Evolutionary conservation across 2,113 vertebrate genomes (phyloP).

Genomic region (Rhegmatorhina hoffmannsi): DNA sequence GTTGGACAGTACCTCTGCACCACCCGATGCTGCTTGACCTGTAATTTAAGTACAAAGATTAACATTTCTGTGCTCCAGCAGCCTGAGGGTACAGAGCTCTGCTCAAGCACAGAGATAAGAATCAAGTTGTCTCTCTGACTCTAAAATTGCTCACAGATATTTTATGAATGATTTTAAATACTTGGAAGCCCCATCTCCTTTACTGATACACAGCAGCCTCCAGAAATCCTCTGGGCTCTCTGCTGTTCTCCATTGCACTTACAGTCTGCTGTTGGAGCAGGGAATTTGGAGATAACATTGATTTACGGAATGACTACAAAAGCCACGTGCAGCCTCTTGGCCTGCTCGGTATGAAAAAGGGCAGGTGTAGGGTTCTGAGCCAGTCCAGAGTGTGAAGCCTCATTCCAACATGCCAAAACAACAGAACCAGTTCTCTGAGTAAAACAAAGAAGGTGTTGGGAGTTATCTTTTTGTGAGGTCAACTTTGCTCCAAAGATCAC

Average conservation of each 20-base stretch:
- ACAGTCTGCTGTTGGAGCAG: neutral
- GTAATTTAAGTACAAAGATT: neutral
- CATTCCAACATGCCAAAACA: neutral
- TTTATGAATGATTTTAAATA: conserved; percentile 53
- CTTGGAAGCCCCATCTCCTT: conserved; percentile 2
- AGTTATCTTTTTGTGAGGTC: neutral
- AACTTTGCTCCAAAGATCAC: neutral
- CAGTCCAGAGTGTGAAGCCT: neutral
- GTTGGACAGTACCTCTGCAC: neutral
- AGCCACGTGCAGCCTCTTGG: neutral
- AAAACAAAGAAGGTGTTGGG: neutral
- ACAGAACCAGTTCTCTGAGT: neutral
- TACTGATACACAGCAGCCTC: neutral
- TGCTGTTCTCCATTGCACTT: neutral
- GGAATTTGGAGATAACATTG: neutral
- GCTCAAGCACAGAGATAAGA: neutral
- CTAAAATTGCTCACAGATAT: conserved; percentile 23
- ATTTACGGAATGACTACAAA: neutral
- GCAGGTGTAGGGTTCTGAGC: neutral
- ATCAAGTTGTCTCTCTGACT: conserved; percentile 35
- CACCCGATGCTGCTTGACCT: neutral
- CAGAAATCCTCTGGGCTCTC: neutral
- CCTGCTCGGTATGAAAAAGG: neutral
- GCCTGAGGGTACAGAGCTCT: conserved; percentile 26
- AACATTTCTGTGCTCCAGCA: neutral